Conservation (phyloP, 2,888 invertebrate genomes). For the Andrena minutula region DNA sequence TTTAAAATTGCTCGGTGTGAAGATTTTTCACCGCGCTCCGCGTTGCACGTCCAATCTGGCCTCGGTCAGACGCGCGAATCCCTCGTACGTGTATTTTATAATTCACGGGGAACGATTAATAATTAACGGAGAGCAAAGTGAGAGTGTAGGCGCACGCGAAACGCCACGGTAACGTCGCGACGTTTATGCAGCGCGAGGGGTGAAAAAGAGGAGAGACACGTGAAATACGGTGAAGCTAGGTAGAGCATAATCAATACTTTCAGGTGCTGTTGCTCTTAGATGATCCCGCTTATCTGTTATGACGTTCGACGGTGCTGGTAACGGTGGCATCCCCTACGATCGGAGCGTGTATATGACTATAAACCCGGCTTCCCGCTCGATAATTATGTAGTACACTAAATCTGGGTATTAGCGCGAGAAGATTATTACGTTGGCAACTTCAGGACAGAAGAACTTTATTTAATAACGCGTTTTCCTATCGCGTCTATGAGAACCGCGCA, state of each 20-base stretch:
- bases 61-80: neutral
- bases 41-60: neutral
- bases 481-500: no score
- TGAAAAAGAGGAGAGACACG: constrained; percentile 27
- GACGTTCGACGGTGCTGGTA: constrained; percentile 33
- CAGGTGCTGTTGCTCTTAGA: constrained; percentile 41
- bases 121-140: constrained; percentile 16
- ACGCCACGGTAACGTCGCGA: constrained; percentile 15
- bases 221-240: constrained; percentile 45
- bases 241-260: constrained; percentile 55
- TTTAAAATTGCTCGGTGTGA: neutral
- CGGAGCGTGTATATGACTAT: no score
- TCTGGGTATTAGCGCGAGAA: neutral
- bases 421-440: constrained; percentile 1
- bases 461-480: neutral
- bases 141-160: constrained; percentile 11
- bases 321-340: neutral
- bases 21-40: neutral
- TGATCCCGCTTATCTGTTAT: constrained; percentile 49
- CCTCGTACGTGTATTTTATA: constrained; percentile 11
- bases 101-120: constrained; percentile 37
- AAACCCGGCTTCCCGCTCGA: neutral
- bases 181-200: constrained; percentile 20
- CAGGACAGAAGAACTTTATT: neutral
- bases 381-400: neutral